Conservation (phyloP, 2,113 vertebrate genomes). For the Peromyscus maniculatus region DNA sequence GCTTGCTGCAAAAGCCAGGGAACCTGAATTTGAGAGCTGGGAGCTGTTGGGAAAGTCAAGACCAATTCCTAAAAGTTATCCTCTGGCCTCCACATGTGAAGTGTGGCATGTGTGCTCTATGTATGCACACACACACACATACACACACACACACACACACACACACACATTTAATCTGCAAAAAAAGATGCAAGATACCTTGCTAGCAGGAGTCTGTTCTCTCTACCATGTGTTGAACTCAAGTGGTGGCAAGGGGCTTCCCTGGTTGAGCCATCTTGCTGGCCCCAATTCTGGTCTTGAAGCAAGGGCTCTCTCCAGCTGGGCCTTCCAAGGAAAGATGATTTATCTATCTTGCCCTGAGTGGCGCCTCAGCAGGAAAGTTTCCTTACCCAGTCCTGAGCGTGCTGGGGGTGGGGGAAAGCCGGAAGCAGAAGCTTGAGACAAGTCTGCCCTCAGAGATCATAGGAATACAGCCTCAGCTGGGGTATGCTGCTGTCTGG, state of each 20-base stretch:
- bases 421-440: not conserved
- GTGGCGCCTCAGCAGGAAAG: not conserved
- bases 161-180: not conserved
- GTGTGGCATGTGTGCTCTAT: not conserved
- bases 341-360: not conserved
- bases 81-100: not conserved
- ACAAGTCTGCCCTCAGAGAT: fast-evolving
- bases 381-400: not conserved
- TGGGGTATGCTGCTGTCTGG: not conserved
- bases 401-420: not conserved
- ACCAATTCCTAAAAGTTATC: not conserved
- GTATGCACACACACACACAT: not conserved
- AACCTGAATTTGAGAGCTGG: not conserved
- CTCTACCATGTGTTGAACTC: not conserved
- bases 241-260: no score
- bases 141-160: not conserved
- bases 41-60: not conserved
- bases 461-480: not conserved
- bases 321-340: not conserved
- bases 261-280: no score
- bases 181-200: not conserved
- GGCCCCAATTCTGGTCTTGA: not conserved
- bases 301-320: not conserved
- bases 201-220: not conserved
- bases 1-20: not conserved